A percentile compares a stretch with the other conserved stretches of the same genome.
These are phyloP conservation scores for Phaedon cochleariae DNA, from an alignment of 2,888 invertebrate genomes.

Conservation along the genomic window DNA sequence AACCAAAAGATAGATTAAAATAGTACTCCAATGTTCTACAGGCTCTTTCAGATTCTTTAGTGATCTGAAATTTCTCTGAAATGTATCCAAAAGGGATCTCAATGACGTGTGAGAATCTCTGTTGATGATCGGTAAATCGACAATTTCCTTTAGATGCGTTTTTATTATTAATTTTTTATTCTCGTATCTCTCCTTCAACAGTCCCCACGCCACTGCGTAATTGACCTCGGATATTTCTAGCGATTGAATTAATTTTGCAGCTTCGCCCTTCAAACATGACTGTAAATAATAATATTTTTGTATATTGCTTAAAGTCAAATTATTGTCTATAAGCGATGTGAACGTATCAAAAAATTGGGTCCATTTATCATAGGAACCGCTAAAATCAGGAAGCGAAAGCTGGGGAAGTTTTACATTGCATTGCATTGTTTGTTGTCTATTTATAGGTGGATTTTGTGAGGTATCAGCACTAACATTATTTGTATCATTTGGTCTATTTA, in stretches of 20 bases:
- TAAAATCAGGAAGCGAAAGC: constrained; percentile 14
- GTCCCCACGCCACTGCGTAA: constrained; percentile 20
- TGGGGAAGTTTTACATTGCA: too few species aligned
- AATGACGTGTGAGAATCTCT: constrained; percentile 14
- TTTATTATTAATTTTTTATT: constrained; percentile 17
- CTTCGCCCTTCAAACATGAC: constrained; percentile 25
- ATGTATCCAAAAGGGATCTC: constrained; percentile 19
- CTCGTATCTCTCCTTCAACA: constrained; percentile 21
- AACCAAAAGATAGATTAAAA: constrained; percentile 22
- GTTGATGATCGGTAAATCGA: constrained; percentile 7
- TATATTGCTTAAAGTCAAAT: neutral
- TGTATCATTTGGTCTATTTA: neutral
- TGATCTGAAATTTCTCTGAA: constrained; percentile 18
- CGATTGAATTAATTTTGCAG: constrained; percentile 12
- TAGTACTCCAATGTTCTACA: constrained; percentile 15
- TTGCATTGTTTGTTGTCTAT: neutral
- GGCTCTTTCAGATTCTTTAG: constrained; percentile 12
- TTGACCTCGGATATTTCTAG: constrained; percentile 14
- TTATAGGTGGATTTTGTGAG: neutral
- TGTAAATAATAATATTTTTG: constrained; percentile 25
- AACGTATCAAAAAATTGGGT: constrained; percentile 16
- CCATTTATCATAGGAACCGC: constrained; percentile 19
- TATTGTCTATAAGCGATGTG: constrained; percentile 9
- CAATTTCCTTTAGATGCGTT: constrained; percentile 23
- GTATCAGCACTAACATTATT: neutral